These are phyloP conservation scores for Xenopus laevis DNA, from an alignment of 2,113 vertebrate species.

Conservation along the genomic window DNA sequence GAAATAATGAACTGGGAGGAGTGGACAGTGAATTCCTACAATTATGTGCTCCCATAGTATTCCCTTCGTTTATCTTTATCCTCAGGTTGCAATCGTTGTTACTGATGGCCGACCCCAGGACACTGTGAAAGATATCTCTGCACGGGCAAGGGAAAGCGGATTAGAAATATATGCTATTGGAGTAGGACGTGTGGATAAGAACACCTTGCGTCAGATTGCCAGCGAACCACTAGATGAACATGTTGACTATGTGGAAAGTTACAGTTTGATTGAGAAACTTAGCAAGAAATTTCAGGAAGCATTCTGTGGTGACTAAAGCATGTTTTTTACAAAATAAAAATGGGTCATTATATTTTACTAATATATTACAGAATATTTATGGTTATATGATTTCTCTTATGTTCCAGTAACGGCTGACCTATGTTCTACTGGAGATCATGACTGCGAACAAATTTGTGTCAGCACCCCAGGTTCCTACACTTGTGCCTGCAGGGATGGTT, in stretches of 20 bases:
- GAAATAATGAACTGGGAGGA: too few relatives aligned
- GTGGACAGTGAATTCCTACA: too few relatives aligned
- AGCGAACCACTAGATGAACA: conserved; percentile 90
- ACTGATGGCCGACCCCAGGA: conserved; percentile 95
- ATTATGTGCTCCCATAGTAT: too few relatives aligned
- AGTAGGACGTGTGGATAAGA: conserved; percentile 92
- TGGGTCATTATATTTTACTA: neutral
- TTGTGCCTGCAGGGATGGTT: conserved; percentile 88
- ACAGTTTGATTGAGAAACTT: conserved; percentile 91
- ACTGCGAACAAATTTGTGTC: conserved; percentile 90
- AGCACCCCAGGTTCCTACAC: conserved; percentile 81
- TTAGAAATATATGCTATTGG: conserved; percentile 94
- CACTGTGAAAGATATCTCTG: conserved; percentile 79
- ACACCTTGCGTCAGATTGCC: conserved; percentile 85
- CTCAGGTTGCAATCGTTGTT: conserved; percentile 91
- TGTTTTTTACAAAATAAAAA: neutral
- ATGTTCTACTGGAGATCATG: conserved; percentile 90
- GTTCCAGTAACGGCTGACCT: conserved; percentile 81
- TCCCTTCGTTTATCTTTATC: neutral
- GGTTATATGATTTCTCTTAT: neutral
- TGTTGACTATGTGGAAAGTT: conserved; percentile 96
- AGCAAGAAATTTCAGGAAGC: conserved; percentile 94
- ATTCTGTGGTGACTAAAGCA: conserved; percentile 81
- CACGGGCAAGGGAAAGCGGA: conserved; percentile 76
- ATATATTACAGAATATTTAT: neutral